A percentile compares a stretch with the other conserved stretches of the same genome.
phyloP scores from a whole-genome alignment of 37 sponge, comb jelly and placozoan species.

The Amphimedon queenslandica region DNA sequence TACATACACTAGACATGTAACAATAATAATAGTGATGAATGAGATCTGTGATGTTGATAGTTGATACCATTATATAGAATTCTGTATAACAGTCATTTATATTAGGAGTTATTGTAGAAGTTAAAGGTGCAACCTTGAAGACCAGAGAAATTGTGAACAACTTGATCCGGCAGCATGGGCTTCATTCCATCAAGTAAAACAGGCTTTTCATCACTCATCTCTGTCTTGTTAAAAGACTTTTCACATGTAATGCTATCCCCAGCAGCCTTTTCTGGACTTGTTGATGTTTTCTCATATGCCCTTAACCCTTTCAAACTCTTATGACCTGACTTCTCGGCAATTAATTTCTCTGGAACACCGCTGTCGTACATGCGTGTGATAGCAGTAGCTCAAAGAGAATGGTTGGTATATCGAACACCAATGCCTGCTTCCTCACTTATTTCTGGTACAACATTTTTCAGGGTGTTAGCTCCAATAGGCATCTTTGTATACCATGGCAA shows the following conservation, averaged over 20 bases:
- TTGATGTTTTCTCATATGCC: constrained; percentile 19
- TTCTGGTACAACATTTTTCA: constrained; percentile 25
- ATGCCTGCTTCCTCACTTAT: constrained; percentile 12
- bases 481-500: constrained; percentile 25
- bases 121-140: constrained; percentile 6
- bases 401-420: constrained; percentile 37
- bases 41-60: no score
- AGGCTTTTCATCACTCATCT: background rate
- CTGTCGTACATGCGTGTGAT: constrained; percentile 28
- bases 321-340: constrained; percentile 34
- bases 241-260: background rate
- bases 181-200: background rate
- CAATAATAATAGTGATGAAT: no score
- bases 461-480: constrained; percentile 30
- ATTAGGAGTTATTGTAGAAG: background rate
- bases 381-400: constrained; percentile 37
- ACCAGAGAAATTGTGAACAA: constrained; percentile 1
- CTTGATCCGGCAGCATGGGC: background rate
- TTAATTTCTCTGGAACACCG: constrained; percentile 41
- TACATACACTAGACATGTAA: no score
- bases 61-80: no score
- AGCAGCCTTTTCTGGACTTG: constrained; percentile 12
- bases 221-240: background rate
- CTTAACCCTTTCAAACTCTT: constrained; percentile 24
- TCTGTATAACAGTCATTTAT: no score